Conservation (phyloP, 2,113 vertebrate species). For the Crotalus helleri region DNA sequence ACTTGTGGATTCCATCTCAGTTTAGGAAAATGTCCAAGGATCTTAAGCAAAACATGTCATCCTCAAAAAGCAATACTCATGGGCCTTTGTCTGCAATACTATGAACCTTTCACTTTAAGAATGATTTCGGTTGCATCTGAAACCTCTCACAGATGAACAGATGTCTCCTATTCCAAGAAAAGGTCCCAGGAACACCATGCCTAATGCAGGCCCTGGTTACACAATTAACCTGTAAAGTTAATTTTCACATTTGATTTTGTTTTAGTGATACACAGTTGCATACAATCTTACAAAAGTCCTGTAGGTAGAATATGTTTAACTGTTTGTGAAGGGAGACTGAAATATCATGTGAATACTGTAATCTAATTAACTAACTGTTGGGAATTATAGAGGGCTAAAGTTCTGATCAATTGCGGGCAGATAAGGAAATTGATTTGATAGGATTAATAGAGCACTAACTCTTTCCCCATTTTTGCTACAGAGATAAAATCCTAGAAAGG, state of each 20-base stretch:
- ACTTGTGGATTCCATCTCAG: constrained; percentile 55
- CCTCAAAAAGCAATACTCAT: background rate
- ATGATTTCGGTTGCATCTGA: background rate
- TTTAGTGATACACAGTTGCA: constrained; percentile 69
- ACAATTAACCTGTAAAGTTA: constrained; percentile 45
- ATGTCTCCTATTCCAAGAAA: background rate
- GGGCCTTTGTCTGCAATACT: background rate
- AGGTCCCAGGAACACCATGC: background rate
- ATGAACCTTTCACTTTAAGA: background rate
- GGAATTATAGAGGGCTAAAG: background rate
- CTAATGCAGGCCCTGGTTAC: background rate
- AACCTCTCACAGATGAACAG: background rate
- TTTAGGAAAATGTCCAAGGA: constrained; percentile 53
- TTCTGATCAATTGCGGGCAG: background rate
- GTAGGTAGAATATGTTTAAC: background rate
- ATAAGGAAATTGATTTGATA: background rate
- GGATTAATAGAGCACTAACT: background rate
- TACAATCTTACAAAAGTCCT: constrained; percentile 56
- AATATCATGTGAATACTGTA: background rate
- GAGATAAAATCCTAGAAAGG: background rate
- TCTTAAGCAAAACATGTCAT: background rate
- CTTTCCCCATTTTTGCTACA: background rate
- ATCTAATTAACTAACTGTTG: background rate
- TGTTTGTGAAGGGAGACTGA: background rate
- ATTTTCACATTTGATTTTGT: constrained; percentile 73